Percentiles rank a stretch among this genome's conserved stretches.
Conservation (phyloP, 2,113 vertebrate genomes). For the Thamnaconus septentrionalis region DNA sequence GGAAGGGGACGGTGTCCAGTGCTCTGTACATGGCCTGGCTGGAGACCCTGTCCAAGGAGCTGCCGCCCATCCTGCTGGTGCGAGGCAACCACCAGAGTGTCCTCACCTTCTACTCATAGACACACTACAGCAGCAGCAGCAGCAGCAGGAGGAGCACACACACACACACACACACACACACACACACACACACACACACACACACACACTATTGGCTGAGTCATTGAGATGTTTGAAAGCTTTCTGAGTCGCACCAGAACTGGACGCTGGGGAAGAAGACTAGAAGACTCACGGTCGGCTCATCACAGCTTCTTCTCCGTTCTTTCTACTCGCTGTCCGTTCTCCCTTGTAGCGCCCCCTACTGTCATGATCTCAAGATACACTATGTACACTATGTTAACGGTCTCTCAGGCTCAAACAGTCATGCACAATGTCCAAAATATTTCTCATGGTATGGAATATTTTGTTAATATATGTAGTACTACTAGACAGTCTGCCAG, state of each 20-base stretch:
- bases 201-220: not conserved
- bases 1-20: slow-evolving; percentile 93
- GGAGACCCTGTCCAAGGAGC: slow-evolving; percentile 90
- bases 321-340: too few species aligned
- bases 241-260: too few species aligned
- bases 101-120: slow-evolving; percentile 98
- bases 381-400: too few species aligned
- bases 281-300: too few species aligned
- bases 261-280: too few species aligned
- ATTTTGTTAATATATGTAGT: slow-evolving; percentile 38
- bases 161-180: slow-evolving; percentile 30
- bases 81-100: slow-evolving; percentile 99
- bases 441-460: slow-evolving; percentile 31
- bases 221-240: too few species aligned
- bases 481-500: slow-evolving; percentile 55
- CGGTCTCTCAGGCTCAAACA: slow-evolving; percentile 45
- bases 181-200: slow-evolving; percentile 46
- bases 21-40: slow-evolving; percentile 97
- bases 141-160: slow-evolving; percentile 42
- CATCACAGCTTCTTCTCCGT: too few species aligned
- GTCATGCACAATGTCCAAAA: slow-evolving; percentile 38
- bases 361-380: too few species aligned
- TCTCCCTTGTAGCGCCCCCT: too few species aligned
- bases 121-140: not conserved
- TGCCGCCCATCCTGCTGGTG: slow-evolving; percentile 92